Evolutionary conservation across 2,113 vertebrate species (phyloP).

Genomic region (Sapayoa aenigma): DNA sequence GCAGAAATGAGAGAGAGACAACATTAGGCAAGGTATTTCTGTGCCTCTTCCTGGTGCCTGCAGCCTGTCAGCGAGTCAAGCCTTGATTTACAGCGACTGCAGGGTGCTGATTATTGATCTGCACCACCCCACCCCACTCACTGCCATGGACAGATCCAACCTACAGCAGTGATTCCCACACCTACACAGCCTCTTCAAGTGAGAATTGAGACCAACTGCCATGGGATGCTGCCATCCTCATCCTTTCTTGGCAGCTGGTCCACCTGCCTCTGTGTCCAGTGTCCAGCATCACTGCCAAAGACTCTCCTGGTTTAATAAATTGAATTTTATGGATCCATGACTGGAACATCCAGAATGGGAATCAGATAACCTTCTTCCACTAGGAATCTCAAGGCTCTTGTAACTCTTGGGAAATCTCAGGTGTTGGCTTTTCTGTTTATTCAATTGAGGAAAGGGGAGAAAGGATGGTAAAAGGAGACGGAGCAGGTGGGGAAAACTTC

Average conservation of each 20-base stretch:
- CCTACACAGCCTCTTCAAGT: not conserved
- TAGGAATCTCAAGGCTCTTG: not conserved
- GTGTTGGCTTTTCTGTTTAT: not conserved
- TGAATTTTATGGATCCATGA: not conserved
- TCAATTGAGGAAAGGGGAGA: not conserved
- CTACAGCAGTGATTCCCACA: slow-evolving; percentile 37
- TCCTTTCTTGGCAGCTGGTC: fast-evolving
- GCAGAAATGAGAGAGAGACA: not conserved
- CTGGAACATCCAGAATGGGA: not conserved
- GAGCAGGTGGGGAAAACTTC: not conserved
- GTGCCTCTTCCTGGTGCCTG: not conserved
- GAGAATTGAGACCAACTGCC: not conserved
- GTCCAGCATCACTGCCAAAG: not conserved
- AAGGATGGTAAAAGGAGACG: not conserved
- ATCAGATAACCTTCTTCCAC: not conserved
- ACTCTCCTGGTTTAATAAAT: not conserved
- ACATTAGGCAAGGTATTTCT: not conserved
- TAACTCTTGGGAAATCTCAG: not conserved
- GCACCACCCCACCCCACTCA: not conserved
- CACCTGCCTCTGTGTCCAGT: not conserved
- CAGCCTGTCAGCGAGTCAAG: not conserved
- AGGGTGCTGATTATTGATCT: slow-evolving; percentile 25
- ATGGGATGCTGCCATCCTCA: not conserved
- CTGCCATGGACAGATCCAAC: not conserved
- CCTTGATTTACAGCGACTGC: not conserved